phyloP scores from a whole-genome alignment of 2,888 invertebrate genomes.

The Tetragonula carbonaria region DNA sequence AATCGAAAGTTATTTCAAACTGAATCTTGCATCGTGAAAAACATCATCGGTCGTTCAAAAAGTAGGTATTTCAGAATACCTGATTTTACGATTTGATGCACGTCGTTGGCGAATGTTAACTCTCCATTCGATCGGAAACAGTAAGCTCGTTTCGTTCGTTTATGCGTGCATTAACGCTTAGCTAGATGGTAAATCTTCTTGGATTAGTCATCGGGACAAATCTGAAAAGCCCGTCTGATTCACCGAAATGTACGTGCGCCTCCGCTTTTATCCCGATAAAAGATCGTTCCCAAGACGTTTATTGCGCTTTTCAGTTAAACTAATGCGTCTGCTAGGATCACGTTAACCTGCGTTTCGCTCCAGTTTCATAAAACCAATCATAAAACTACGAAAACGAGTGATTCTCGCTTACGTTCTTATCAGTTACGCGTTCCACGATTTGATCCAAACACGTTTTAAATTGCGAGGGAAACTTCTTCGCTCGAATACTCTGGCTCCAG shows the following conservation, averaged over 20 bases:
- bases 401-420: neutral
- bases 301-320: constrained; percentile 23
- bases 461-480: neutral
- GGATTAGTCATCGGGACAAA: constrained; percentile 61
- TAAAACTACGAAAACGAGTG: neutral
- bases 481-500: neutral
- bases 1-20: too few species aligned
- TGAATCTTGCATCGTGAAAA: too few species aligned
- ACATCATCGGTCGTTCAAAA: neutral
- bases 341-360: neutral
- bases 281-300: constrained; percentile 25
- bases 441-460: too few species aligned
- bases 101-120: neutral
- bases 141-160: neutral
- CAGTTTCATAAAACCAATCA: neutral
- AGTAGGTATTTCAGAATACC: neutral
- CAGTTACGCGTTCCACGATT: neutral
- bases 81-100: neutral
- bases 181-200: neutral
- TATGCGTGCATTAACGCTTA: neutral
- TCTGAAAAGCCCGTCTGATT: constrained; percentile 51
- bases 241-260: constrained; percentile 17
- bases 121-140: neutral
- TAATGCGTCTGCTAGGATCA: constrained; percentile 25
- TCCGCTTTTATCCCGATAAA: constrained; percentile 25